Conservation (phyloP, 1,140 invertebrate genomes). For the Dendrolimus punctatus region DNA sequence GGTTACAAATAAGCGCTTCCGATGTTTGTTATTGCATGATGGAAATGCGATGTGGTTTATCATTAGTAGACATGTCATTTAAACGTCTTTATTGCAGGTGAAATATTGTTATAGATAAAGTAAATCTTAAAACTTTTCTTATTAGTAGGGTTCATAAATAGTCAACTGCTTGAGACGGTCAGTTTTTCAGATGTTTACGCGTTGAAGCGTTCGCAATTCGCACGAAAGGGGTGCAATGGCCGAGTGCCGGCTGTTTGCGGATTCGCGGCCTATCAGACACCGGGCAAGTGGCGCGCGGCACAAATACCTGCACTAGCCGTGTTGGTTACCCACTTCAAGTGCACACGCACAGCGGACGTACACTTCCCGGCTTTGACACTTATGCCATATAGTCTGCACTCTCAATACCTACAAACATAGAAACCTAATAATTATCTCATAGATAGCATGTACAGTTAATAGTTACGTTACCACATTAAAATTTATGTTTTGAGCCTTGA, state of each 20-base stretch:
- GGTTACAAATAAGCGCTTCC: no score
- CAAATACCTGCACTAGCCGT: constrained; percentile 53
- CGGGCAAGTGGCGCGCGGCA: constrained; percentile 54
- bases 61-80: no score
- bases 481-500: no score
- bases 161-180: no score
- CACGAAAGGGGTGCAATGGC: constrained; percentile 68
- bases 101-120: constrained; percentile 50
- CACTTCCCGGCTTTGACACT: constrained; percentile 36
- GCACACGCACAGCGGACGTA: constrained; percentile 38
- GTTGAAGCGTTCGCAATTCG: constrained; percentile 36
- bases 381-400: constrained; percentile 12
- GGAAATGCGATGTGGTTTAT: no score
- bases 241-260: constrained; percentile 23
- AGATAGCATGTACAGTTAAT: no score
- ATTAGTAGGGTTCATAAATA: no score
- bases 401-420: constrained; percentile 1
- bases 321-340: constrained; percentile 42
- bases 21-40: no score
- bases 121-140: constrained; percentile 8
- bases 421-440: no score
- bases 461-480: no score
- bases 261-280: constrained; percentile 17
- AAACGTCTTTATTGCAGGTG: constrained; percentile 4
- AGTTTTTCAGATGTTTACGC: constrained; percentile 54